These are phyloP conservation scores for Rhagoletis zephyria DNA, from an alignment of 1,140 invertebrate genomes.

Conservation along the genomic window DNA sequence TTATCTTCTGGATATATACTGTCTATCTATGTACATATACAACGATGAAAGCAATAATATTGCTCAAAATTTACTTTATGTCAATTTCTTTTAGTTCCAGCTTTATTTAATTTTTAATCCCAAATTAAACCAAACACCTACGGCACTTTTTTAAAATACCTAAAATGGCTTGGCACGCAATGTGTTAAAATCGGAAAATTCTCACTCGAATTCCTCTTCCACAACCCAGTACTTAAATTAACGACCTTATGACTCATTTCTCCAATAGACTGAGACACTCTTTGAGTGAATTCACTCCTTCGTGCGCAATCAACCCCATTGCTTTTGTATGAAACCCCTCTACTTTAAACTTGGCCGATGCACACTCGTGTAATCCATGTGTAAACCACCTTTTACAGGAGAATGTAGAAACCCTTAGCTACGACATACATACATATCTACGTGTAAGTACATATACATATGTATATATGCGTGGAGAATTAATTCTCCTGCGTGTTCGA, in stretches of 20 bases:
- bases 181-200: too few relatives aligned
- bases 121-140: too few relatives aligned
- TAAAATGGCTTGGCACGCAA: too few relatives aligned
- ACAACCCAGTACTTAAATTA: neutral
- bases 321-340: neutral
- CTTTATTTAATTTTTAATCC: too few relatives aligned
- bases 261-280: neutral
- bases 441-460: neutral
- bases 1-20: too few relatives aligned
- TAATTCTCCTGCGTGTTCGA: neutral
- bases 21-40: too few relatives aligned
- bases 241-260: neutral
- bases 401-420: neutral
- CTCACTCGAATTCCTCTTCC: neutral
- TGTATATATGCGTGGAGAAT: neutral
- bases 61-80: too few relatives aligned
- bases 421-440: too few relatives aligned
- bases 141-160: too few relatives aligned
- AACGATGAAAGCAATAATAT: too few relatives aligned
- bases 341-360: constrained; percentile 13
- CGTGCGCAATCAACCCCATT: neutral
- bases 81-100: too few relatives aligned
- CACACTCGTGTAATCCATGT: neutral
- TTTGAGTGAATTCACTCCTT: neutral
- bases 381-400: neutral